Evolutionary conservation across 1,140 invertebrate species (phyloP), one percentile per base, ranked within the genome.

Genomic region (Ceratoteleas bidentatus): DNA sequence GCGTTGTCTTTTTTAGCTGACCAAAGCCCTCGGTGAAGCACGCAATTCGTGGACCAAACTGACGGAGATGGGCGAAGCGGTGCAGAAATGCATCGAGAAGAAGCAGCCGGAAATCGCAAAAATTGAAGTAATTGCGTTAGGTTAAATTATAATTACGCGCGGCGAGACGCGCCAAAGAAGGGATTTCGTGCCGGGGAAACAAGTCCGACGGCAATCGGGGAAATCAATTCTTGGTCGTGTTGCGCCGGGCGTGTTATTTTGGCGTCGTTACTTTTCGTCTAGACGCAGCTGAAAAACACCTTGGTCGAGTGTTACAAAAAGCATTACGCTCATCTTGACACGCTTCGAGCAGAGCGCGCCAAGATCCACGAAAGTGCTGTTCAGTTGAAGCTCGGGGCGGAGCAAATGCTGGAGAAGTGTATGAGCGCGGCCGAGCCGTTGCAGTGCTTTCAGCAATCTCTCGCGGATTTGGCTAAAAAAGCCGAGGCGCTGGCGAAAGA

Each of bases 301-400:
- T 77, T 87, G 61, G 65, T 81, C 15, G 73, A 82, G 61, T 86
- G 84, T 81, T 87, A 87, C 77, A 81, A 81, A 56, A 86, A 83
- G 60, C 75, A 87, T 73, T 83, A 82, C 52, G 32, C 11, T 15
- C 52, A 76, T 43, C 58, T 84, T 45, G 82, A 86, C 54, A 72
- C 83, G 62, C 53, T 85, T 52, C 65, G 65, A 54, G 65, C 58
- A 5, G 77, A 85, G 9, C 74, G 83, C 34, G 47, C 78, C 58
- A 81, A 76, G 43, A 80, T 85, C 38, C 81, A 85, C 76, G 58
- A 77, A 56, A 84, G 80, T 61, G 80, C 85, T 43, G 60, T 49
- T 50, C 79, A 78, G 75, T 75, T 85, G 47, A 85, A 83, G 53
- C 62, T 75, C 34, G 81, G 85, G 54, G 80, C 76, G n/a, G 79